Evolutionary conservation across 2,797 vertebrate species (phyloP).

Genomic region (Paguma larvata): DNA sequence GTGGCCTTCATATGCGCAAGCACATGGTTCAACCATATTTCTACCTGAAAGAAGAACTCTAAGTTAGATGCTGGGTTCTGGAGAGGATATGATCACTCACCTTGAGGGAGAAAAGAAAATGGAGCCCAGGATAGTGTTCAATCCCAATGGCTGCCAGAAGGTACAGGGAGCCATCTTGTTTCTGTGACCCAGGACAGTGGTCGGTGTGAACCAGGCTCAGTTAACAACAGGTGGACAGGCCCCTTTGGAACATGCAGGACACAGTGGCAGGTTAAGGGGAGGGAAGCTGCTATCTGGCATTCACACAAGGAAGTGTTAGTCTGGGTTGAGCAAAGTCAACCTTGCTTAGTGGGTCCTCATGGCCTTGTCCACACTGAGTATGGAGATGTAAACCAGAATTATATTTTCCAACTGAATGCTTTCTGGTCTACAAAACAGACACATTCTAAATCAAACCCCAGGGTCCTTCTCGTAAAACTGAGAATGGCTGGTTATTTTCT

Average conservation of each 20-base stretch:
- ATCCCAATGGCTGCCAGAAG: not conserved
- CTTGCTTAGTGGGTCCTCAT: not conserved
- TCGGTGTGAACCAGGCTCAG: not conserved
- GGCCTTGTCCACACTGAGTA: not conserved
- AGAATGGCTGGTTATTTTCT: slow-evolving; percentile 51
- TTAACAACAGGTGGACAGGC: not conserved
- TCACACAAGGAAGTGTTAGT: not conserved
- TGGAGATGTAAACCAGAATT: not conserved
- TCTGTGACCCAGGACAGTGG: not conserved
- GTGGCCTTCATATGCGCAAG: slow-evolving; percentile 94
- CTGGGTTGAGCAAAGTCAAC: not conserved
- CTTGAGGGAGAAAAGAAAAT: not conserved
- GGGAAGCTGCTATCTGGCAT: not conserved
- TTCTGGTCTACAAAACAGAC: slow-evolving; percentile 6
- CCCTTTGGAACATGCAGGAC: not conserved
- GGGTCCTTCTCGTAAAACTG: not conserved
- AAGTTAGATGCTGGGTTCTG: slow-evolving; percentile 8
- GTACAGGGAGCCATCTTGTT: not conserved
- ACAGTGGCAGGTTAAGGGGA: no score
- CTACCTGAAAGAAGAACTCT: slow-evolving; percentile 90
- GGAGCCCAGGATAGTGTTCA: not conserved
- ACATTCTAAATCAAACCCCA: not conserved
- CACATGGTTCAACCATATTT: slow-evolving; percentile 94
- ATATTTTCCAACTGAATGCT: not conserved
- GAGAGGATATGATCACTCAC: not conserved